Evolutionary conservation across 2,888 invertebrate genomes (phyloP).

Genomic region (Seladonia tumulorum): DNA sequence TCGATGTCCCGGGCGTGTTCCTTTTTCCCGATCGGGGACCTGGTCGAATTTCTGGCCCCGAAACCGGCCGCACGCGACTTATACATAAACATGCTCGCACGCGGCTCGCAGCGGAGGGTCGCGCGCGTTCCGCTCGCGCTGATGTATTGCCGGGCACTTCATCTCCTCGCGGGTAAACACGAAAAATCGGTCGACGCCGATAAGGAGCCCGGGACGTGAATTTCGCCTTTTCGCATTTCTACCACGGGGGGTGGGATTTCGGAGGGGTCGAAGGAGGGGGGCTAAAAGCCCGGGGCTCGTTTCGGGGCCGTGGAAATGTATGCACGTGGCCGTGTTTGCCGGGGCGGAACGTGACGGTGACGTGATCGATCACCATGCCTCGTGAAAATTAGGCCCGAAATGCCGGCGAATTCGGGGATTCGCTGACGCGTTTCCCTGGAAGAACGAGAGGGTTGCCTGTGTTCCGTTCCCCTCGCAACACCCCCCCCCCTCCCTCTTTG

Average conservation of each 20-base stretch:
- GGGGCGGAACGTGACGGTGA: constrained; percentile 60
- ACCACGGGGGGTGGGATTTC: constrained; percentile 8
- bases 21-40: neutral
- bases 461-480: constrained; percentile 10
- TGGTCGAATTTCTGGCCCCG: constrained; percentile 13
- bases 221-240: constrained; percentile 61
- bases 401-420: constrained; percentile 60
- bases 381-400: constrained; percentile 69
- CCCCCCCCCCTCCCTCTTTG: neutral
- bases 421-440: constrained; percentile 33
- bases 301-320: constrained; percentile 60
- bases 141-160: constrained; percentile 69
- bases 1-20: neutral
- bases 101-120: constrained; percentile 33
- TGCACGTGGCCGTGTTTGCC: constrained; percentile 64
- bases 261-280: neutral
- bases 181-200: constrained; percentile 67
- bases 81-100: constrained; percentile 52
- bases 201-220: constrained; percentile 53
- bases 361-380: constrained; percentile 69
- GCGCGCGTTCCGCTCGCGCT: constrained; percentile 45
- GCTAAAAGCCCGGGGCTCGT: constrained; percentile 47
- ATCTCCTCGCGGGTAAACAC: constrained; percentile 73
- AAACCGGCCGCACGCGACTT: constrained; percentile 53
- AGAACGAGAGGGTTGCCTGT: constrained; percentile 32